Evolutionary conservation across 2,888 invertebrate genomes (phyloP), one percentile per base, ranked within the genome.

Genomic region (Campaea margaritaria): DNA sequence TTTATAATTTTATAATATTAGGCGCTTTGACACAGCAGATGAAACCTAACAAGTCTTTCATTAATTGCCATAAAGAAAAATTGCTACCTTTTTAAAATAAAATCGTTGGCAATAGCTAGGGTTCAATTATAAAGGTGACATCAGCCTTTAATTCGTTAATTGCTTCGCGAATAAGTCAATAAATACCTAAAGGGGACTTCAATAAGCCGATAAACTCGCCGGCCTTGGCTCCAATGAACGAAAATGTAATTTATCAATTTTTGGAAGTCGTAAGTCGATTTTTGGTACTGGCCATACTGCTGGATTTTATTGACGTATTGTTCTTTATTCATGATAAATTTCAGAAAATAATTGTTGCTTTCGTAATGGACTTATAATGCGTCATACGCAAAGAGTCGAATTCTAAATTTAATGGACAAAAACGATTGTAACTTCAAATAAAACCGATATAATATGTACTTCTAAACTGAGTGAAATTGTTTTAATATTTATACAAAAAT

Each of bases 111-210:
- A 21, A 50, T 27, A 48, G 36, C 48, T 31, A 28, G n/a, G 45
- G 31, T 45, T 45, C 52, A 49, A 53, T 59, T 53, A 45, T 46
- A 31, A 47, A 21, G 14, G 55, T 66, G 66, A 64, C 64, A 61
- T 66, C 62, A 66, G 44, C 38, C 31, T 51, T 59, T 52, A 63
- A 68, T 66, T 64, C 57, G 61, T 66, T 66, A 66, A 68, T 66
- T 66, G 58, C 60, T 43, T 55, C 58, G 53, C 45, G 58, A 50
- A 65, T 42, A 63, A 60, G 60, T 49, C 62, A 66, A 66, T 66
- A 68, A 60, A 58, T 64, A 51, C 66, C 58, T 43, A 55, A 52
- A 58, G 56, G 54, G 52, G 62, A 68, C 66, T 68, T 68, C 66
- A 64, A 64, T 59, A 65, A 59, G 64, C 66, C 68, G 66, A 55